phyloP scores from a whole-genome alignment of 2,797 vertebrate genomes.

The Sebastes wilsoni region DNA sequence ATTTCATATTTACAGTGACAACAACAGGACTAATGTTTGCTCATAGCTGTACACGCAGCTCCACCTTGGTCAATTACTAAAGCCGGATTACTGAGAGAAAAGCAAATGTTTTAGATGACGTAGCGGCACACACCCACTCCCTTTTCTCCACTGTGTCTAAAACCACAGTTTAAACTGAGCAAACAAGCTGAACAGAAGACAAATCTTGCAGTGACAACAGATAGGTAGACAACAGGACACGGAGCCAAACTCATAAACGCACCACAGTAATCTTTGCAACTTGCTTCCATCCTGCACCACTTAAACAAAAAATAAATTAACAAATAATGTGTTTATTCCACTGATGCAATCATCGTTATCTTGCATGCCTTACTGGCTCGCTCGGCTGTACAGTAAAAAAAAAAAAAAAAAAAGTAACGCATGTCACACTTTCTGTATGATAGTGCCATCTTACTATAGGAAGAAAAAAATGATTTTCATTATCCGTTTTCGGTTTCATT shows the following conservation, averaged over 20 bases:
- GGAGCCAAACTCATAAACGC: not conserved
- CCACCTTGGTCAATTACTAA: conserved; percentile 70
- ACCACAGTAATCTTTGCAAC: not conserved
- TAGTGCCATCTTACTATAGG: not conserved
- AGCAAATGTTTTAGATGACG: conserved; percentile 65
- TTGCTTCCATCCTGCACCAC: not conserved
- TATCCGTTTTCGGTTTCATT: not conserved
- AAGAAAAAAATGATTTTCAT: not conserved
- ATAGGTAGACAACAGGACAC: not conserved
- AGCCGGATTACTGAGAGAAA: conserved; percentile 60
- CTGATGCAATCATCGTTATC: not conserved
- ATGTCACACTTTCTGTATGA: not conserved
- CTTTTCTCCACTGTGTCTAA: conserved; percentile 34
- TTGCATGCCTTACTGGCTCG: not conserved
- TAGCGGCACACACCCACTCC: conserved; percentile 64
- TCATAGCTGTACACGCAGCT: conserved; percentile 52
- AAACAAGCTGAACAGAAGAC: conserved; percentile 44
- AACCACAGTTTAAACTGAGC: conserved; percentile 16
- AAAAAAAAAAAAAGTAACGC: not conserved
- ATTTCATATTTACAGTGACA: conserved; percentile 44
- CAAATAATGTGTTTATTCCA: not conserved
- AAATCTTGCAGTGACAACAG: conserved; percentile 1
- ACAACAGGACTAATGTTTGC: conserved; percentile 55
- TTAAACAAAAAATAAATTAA: not conserved
- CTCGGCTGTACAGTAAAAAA: not conserved